A percentile compares a stretch with the other conserved stretches of the same genome.
phyloP scores from a whole-genome alignment of 2,888 invertebrate genomes.

The Tipula lateralis region DNA sequence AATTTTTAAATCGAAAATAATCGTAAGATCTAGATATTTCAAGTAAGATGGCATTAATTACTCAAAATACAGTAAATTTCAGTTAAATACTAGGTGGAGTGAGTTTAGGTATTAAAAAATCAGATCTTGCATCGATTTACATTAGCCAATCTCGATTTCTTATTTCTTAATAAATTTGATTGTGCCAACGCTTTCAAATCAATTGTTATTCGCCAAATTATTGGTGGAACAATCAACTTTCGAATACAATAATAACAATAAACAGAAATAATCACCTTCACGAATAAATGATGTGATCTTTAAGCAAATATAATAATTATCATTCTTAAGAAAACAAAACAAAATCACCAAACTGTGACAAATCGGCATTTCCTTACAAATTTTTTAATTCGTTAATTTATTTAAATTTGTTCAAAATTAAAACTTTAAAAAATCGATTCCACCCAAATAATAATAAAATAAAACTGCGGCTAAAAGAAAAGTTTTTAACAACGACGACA shows the following conservation, averaged over 20 bases:
- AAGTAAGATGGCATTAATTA: too few species aligned
- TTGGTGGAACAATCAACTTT: not conserved
- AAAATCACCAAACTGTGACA: not conserved
- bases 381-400: not conserved
- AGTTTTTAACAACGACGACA: not conserved
- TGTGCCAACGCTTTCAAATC: too few species aligned
- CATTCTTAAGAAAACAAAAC: not conserved
- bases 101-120: too few species aligned
- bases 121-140: too few species aligned
- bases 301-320: not conserved
- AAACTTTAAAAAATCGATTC: conserved; percentile 14
- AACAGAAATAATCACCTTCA: not conserved
- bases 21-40: too few species aligned
- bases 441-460: not conserved
- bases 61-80: too few species aligned
- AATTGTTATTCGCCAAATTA: too few species aligned
- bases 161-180: too few species aligned
- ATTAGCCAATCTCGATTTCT: too few species aligned
- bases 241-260: not conserved
- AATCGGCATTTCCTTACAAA: not conserved
- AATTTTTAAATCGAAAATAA: too few species aligned
- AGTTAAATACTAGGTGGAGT: too few species aligned
- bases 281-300: not conserved
- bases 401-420: not conserved
- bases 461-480: not conserved